A percentile compares a stretch with the other conserved stretches of the same genome.
phyloP scores from a whole-genome alignment of 1,140 invertebrate species.

The Ectropis grisescens region DNA sequence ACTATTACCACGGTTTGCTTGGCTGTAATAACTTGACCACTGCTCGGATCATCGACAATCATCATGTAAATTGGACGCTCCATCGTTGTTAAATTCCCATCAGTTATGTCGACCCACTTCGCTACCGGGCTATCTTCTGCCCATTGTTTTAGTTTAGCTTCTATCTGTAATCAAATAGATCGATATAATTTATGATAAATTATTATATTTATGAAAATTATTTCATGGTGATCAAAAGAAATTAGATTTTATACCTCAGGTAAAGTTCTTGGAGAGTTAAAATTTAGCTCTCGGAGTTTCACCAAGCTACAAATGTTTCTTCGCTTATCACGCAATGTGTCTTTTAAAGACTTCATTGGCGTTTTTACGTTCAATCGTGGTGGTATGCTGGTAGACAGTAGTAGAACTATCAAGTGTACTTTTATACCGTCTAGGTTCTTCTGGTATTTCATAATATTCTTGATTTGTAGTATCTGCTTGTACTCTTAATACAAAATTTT shows the following conservation, averaged over 20 bases:
- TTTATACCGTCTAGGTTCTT: too few relatives aligned
- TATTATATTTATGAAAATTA: too few relatives aligned
- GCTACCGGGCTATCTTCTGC: conserved; percentile 45
- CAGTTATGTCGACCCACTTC: conserved; percentile 46
- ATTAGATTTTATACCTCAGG: conserved; percentile 28
- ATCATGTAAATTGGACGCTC: conserved; percentile 59
- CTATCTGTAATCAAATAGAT: conserved; percentile 28
- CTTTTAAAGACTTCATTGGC: conserved; percentile 7
- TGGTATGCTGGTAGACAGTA: too few relatives aligned
- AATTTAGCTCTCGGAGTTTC: conserved; percentile 30
- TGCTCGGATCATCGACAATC: conserved; percentile 52
- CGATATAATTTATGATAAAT: too few relatives aligned
- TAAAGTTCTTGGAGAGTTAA: conserved; percentile 40
- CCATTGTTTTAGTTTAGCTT: conserved; percentile 41
- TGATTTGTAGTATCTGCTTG: too few relatives aligned
- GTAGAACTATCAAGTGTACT: too few relatives aligned
- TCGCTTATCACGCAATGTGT: conserved; percentile 11
- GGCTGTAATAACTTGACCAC: conserved; percentile 46
- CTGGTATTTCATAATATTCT: too few relatives aligned
- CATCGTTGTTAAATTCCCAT: conserved; percentile 49
- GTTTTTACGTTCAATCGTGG: conserved; percentile 1
- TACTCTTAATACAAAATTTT: too few relatives aligned
- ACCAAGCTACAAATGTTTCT: conserved; percentile 26
- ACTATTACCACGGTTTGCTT: conserved; percentile 55
- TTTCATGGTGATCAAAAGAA: too few relatives aligned